Percentiles rank a stretch among this genome's conserved stretches.
Evolutionary conservation across 2,888 invertebrate species (phyloP).

Genomic region (Cybosia mesomella): DNA sequence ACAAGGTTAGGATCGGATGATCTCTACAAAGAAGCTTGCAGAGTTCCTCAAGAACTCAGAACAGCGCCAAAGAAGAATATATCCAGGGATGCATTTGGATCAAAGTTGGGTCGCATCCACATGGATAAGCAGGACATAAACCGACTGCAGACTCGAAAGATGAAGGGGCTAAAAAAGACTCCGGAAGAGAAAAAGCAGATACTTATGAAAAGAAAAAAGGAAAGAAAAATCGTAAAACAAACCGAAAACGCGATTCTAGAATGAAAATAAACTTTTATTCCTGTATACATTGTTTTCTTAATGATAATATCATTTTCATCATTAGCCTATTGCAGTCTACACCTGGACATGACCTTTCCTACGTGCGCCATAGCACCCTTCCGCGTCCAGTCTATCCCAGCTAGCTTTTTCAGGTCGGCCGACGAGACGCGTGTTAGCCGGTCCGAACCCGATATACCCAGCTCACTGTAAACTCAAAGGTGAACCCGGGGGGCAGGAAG

Average conservation of each 20-base stretch:
- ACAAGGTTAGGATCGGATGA: slow-evolving; percentile 96
- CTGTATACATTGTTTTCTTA: slow-evolving; percentile 50
- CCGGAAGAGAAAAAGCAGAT: slow-evolving; percentile 89
- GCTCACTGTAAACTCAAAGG: too few species aligned
- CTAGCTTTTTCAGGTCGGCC: too few species aligned
- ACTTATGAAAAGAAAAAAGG: slow-evolving; percentile 84
- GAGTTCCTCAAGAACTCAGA: slow-evolving; percentile 92
- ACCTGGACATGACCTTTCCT: too few species aligned
- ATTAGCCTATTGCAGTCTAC: too few species aligned
- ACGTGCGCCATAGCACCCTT: too few species aligned
- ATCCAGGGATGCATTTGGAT: slow-evolving; percentile 94
- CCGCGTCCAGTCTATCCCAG: too few species aligned
- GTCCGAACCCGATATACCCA: too few species aligned
- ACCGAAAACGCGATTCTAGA: slow-evolving; percentile 52
- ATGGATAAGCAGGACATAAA: slow-evolving; percentile 95
- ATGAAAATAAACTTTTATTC: slow-evolving; percentile 52
- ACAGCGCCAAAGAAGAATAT: slow-evolving; percentile 96
- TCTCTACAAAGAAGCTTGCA: slow-evolving; percentile 93
- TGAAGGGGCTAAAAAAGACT: slow-evolving; percentile 94
- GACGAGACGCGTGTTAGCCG: too few species aligned
- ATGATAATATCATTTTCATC: background rate
- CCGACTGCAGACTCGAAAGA: slow-evolving; percentile 95
- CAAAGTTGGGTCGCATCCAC: slow-evolving; percentile 96
- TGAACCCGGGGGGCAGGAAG: too few species aligned
- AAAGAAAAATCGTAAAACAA: slow-evolving; percentile 65